phyloP scores from a whole-genome alignment of 1,140 invertebrate species.

The Euglossa dilemma region DNA sequence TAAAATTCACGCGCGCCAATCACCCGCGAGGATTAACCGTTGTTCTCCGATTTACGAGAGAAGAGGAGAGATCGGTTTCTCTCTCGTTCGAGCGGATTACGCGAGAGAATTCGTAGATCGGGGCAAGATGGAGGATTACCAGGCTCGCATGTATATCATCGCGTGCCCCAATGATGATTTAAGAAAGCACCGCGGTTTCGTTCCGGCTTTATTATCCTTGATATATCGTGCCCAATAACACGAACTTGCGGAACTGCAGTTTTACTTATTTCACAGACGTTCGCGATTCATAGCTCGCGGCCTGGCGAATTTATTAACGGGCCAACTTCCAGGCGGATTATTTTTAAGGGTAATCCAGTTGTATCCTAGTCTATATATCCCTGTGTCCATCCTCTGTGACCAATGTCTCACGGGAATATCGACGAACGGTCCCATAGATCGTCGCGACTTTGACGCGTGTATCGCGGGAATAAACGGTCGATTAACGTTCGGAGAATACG shows the following conservation, averaged over 20 bases:
- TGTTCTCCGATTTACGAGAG: too few relatives aligned
- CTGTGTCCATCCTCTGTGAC: too few relatives aligned
- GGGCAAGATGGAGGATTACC: too few relatives aligned
- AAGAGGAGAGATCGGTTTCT: too few relatives aligned
- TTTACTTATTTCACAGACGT: not conserved
- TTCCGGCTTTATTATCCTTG: constrained; percentile 32
- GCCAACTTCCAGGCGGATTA: not conserved
- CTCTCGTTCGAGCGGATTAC: not conserved
- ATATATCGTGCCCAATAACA: constrained; percentile 20
- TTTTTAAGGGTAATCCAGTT: not conserved
- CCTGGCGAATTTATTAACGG: not conserved
- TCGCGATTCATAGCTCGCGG: not conserved
- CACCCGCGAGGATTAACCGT: too few relatives aligned
- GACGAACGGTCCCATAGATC: not conserved
- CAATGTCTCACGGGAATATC: not conserved
- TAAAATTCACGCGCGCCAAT: too few relatives aligned
- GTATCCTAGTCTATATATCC: not conserved
- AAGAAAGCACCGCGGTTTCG: not conserved
- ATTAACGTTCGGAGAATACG: not conserved
- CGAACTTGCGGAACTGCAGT: constrained; percentile 43
- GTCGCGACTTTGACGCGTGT: not conserved
- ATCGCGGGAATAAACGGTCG: not conserved
- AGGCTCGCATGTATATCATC: not conserved
- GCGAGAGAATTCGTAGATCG: not conserved
- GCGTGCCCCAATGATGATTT: constrained; percentile 2